Evolutionary conservation across 2,113 vertebrate species (phyloP).

Genomic region (Cyphomyrus plagiostoma): DNA sequence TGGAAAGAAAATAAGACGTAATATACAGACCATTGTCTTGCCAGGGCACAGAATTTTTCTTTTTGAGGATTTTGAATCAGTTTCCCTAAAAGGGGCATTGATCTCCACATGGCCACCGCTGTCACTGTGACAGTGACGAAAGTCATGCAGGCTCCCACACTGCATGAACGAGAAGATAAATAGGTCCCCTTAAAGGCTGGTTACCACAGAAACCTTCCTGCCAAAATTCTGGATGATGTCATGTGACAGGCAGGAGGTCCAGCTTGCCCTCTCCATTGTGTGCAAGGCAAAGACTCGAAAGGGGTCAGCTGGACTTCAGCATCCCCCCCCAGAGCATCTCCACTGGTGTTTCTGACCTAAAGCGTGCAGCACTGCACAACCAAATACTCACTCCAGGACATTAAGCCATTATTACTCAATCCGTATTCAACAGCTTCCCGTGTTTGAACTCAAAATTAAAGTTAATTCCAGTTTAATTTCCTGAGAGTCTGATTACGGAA

Average conservation of each 20-base stretch:
- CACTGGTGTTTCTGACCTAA: background rate
- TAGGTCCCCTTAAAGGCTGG: conserved; percentile 23
- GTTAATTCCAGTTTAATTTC: background rate
- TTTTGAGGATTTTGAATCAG: background rate
- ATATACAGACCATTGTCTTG: background rate
- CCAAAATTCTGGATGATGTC: conserved; percentile 29
- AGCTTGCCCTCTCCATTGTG: conserved; percentile 12
- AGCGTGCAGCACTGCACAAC: conserved; percentile 1
- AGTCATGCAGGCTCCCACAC: background rate
- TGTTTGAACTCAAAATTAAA: conserved; percentile 12
- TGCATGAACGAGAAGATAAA: conserved; percentile 15
- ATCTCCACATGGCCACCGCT: background rate
- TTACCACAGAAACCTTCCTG: conserved; percentile 27
- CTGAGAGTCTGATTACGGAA: background rate
- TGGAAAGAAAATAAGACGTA: background rate
- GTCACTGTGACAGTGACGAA: conserved; percentile 7
- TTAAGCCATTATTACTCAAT: conserved; percentile 23
- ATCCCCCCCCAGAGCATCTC: background rate
- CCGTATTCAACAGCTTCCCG: conserved; percentile 24
- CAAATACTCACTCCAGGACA: conserved; percentile 24
- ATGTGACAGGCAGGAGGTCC: conserved; percentile 27
- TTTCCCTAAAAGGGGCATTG: background rate
- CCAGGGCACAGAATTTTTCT: background rate
- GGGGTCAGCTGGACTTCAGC: conserved; percentile 19
- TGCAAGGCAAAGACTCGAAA: conserved; percentile 24